Evolutionary conservation across 2,888 invertebrate genomes (phyloP), one percentile per base, ranked within the genome.

Genomic region (Urechis unicinctus): DNA sequence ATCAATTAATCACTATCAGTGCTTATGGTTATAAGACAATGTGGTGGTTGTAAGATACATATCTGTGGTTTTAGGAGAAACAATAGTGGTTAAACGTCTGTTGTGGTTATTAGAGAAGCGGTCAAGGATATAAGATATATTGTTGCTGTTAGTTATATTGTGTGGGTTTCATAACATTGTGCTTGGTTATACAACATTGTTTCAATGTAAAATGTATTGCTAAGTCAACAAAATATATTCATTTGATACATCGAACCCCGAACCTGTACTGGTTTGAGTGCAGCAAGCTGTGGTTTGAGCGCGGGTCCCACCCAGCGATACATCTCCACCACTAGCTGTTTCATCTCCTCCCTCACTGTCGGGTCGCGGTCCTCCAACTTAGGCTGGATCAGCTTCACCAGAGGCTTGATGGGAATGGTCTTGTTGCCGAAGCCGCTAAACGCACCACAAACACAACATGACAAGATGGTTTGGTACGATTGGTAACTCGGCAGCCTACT

Each of bases 331-430:
- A 90, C 88, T 71, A 97, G 81, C 22, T 85, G 84, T 77, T 95
- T 93, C 65, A 91, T 88, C 78, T 95, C 95, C 69, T 95, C 94
- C 57, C 97, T 81, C 0, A 97, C 92, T 43, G 61, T 74, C 64
- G 94, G 93, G 77, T 97, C 96, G 64, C 95, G 83, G 73, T 96
- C 93, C 51, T 94, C 88, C 62, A 96, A 81, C 52, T 96, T 81
- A 4, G 85, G 80, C 0, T 89, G 85, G 57, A 94, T 84, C 74
- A 90, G 89, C 79, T 95, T 96, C 57, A 95, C 84, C 70, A 96
- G 79, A 3, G 78, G 77, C 73, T 95, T 96, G 24, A 93, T 84
- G 61, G 84, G 85, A 17, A 97, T 84, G 2, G 94, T 89, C 81
- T 95, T 95, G 53, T 88, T 85, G 0, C 97, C 96, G 79, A 95